These are phyloP conservation scores for Polylopha cassiicola DNA, from an alignment of 2,888 invertebrate species.

Conservation along the genomic window DNA sequence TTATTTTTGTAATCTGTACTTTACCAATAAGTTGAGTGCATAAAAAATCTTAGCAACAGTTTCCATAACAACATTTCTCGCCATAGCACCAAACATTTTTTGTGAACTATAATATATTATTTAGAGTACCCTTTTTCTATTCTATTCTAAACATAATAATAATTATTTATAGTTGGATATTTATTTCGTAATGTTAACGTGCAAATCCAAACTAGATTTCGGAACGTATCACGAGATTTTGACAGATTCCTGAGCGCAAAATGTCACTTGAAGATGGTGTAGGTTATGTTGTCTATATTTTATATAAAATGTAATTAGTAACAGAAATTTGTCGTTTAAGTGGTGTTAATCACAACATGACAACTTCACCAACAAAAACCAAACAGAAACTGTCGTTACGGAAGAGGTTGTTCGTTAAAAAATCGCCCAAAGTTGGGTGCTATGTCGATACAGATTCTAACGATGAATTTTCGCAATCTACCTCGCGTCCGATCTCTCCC, in stretches of 20 bases:
- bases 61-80: too few species aligned
- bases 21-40: too few species aligned
- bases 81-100: too few species aligned
- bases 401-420: slow-evolving; percentile 70
- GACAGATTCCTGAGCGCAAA: slow-evolving; percentile 39
- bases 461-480: slow-evolving; percentile 60
- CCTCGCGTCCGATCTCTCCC: slow-evolving; percentile 69
- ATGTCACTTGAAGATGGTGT: slow-evolving; percentile 49
- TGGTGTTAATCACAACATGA: slow-evolving; percentile 64
- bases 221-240: slow-evolving; percentile 26
- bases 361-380: slow-evolving; percentile 67
- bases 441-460: slow-evolving; percentile 70
- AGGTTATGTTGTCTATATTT: slow-evolving; percentile 69
- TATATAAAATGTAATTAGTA: slow-evolving; percentile 72
- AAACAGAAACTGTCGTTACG: slow-evolving; percentile 72
- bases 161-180: too few species aligned
- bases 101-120: too few species aligned
- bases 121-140: too few species aligned
- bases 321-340: slow-evolving; percentile 58
- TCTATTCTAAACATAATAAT: too few species aligned
- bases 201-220: too few species aligned
- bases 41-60: too few species aligned
- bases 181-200: too few species aligned
- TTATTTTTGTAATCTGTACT: too few species aligned
- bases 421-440: slow-evolving; percentile 74